Conservation (phyloP, 2,797 vertebrate genomes). For the Trichosurus vulpecula region DNA sequence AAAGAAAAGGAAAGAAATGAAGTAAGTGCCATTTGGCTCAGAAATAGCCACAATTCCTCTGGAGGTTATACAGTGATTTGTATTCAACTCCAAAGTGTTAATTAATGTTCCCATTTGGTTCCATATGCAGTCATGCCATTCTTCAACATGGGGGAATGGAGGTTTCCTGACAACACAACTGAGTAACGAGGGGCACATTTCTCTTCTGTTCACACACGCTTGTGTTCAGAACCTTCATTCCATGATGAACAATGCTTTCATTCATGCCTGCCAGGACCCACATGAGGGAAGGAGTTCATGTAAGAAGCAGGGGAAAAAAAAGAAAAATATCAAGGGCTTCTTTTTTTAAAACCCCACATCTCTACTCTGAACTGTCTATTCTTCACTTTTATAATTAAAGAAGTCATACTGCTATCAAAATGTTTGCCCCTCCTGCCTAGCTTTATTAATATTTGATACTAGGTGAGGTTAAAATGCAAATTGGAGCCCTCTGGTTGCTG, state of each 20-base stretch:
- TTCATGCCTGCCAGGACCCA: slow-evolving; percentile 22
- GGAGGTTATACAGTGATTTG: slow-evolving; percentile 1
- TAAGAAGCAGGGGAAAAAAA: slow-evolving; percentile 22
- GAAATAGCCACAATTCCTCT: not conserved
- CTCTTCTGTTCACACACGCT: slow-evolving; percentile 39
- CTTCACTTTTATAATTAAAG: slow-evolving; percentile 75
- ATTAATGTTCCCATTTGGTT: slow-evolving; percentile 41
- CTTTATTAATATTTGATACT: slow-evolving; percentile 78
- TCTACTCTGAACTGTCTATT: slow-evolving; percentile 24
- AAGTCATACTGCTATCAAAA: slow-evolving; percentile 65
- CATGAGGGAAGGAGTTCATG: slow-evolving; percentile 19
- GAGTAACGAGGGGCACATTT: slow-evolving; percentile 32
- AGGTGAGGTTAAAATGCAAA: slow-evolving; percentile 80
- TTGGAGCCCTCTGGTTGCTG: slow-evolving; percentile 74
- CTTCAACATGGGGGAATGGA: not conserved
- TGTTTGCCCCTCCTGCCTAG: slow-evolving; percentile 54
- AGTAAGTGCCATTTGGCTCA: not conserved
- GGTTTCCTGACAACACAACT: not conserved
- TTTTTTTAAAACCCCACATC: slow-evolving; percentile 64
- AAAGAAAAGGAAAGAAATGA: not conserved
- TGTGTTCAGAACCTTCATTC: slow-evolving; percentile 47
- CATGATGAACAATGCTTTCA: slow-evolving; percentile 50
- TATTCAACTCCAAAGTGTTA: slow-evolving; percentile 13
- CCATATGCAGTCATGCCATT: slow-evolving; percentile 31
- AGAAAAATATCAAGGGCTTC: slow-evolving; percentile 48